Evolutionary conservation across 2,113 vertebrate genomes (phyloP).

Genomic region (Rhadina sibilatrix): DNA sequence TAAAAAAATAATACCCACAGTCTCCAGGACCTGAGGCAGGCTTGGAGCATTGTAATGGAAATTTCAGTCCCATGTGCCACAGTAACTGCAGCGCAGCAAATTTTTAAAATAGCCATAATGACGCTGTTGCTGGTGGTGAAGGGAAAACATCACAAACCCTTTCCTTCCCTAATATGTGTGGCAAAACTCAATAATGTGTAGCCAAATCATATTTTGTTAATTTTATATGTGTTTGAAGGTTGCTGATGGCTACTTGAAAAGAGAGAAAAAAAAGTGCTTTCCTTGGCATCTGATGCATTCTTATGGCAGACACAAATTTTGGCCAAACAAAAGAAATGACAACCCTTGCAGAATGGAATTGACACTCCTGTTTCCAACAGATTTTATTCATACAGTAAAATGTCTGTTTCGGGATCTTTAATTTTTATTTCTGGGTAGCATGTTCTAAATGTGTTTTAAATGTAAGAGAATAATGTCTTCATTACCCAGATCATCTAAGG

Average conservation of each 20-base stretch:
- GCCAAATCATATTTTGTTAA: neutral
- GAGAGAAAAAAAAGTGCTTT: neutral
- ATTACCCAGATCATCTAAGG: neutral
- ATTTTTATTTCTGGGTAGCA: neutral
- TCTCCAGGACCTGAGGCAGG: constrained; percentile 17
- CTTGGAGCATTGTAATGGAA: constrained; percentile 56
- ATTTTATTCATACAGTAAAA: neutral
- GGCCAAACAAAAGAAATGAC: neutral
- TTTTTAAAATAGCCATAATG: constrained; percentile 50
- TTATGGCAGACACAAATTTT: neutral
- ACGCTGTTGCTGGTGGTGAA: neutral
- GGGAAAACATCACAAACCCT: neutral
- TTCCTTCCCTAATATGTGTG: neutral
- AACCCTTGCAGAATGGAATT: neutral
- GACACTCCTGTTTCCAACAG: neutral
- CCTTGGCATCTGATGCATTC: neutral
- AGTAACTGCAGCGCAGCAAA: neutral
- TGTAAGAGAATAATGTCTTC: neutral
- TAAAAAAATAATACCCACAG: constrained; percentile 58
- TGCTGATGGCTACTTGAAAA: neutral
- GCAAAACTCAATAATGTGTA: neutral
- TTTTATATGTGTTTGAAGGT: neutral
- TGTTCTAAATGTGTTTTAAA: neutral
- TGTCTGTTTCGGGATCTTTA: neutral
- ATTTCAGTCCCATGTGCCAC: constrained; percentile 56